phyloP scores from a whole-genome alignment of 2,797 vertebrate species.

The Nothura maculosa region DNA sequence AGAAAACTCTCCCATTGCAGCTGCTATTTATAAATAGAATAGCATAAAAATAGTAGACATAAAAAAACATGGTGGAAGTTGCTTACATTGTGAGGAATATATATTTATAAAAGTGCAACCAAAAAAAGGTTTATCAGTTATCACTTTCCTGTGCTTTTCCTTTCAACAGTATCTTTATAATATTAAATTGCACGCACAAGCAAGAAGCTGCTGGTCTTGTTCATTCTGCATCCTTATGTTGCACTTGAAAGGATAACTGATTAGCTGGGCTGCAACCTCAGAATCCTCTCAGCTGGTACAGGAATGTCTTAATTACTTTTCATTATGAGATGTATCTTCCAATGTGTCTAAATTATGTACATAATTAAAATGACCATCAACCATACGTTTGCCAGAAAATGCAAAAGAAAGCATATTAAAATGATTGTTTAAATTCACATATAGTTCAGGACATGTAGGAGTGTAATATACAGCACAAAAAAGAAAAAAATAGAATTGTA shows the following conservation, averaged over 20 bases:
- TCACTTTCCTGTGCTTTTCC: not conserved
- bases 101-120: not conserved
- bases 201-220: not conserved
- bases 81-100: not conserved
- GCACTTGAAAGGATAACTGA: not conserved
- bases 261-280: constrained; percentile 11
- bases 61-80: not conserved
- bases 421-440: not conserved
- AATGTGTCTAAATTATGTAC: constrained; percentile 8
- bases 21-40: not conserved
- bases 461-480: not conserved
- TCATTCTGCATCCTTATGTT: not conserved
- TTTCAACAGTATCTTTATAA: not conserved
- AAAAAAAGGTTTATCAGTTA: not conserved
- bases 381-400: constrained; percentile 17
- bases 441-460: not conserved
- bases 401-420: not conserved
- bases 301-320: constrained; percentile 40
- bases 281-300: not conserved
- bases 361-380: constrained; percentile 51
- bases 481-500: not conserved
- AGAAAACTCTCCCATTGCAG: not conserved
- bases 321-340: constrained; percentile 19
- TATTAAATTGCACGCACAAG: not conserved
- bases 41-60: not conserved